Evolutionary conservation across 2,113 vertebrate species (phyloP).

Genomic region (Syrrhaptes paradoxus): DNA sequence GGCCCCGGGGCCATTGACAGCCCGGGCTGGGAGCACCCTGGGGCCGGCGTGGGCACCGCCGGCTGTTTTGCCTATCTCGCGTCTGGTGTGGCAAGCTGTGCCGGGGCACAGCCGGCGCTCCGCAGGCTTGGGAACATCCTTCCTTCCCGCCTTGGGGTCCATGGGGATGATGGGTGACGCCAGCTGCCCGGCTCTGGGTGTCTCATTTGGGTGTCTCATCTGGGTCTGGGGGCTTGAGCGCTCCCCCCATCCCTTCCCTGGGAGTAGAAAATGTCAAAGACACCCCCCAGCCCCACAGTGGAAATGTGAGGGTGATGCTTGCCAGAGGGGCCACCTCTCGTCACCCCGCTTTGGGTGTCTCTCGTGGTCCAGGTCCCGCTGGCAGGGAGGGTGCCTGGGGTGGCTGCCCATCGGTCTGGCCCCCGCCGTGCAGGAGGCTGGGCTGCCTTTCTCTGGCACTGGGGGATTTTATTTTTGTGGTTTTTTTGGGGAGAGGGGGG

Average conservation of each 20-base stretch:
- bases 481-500: neutral
- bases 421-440: neutral
- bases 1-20: neutral
- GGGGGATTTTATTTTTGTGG: neutral
- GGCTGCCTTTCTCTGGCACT: neutral
- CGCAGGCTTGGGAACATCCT: neutral
- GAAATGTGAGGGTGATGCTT: fast-evolving
- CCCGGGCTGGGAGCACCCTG: neutral
- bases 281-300: fast-evolving
- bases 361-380: fast-evolving
- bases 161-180: fast-evolving
- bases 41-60: neutral
- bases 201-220: neutral
- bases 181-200: neutral
- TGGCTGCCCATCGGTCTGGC: neutral
- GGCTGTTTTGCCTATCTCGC: neutral
- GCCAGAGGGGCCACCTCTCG: fast-evolving
- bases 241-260: neutral
- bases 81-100: neutral
- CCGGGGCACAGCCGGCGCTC: fast-evolving
- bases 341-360: neutral
- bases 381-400: neutral
- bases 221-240: neutral
- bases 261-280: neutral
- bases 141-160: fast-evolving